Evolutionary conservation across 2,888 invertebrate species (phyloP).

Genomic region (Megalurothrips usitatus): DNA sequence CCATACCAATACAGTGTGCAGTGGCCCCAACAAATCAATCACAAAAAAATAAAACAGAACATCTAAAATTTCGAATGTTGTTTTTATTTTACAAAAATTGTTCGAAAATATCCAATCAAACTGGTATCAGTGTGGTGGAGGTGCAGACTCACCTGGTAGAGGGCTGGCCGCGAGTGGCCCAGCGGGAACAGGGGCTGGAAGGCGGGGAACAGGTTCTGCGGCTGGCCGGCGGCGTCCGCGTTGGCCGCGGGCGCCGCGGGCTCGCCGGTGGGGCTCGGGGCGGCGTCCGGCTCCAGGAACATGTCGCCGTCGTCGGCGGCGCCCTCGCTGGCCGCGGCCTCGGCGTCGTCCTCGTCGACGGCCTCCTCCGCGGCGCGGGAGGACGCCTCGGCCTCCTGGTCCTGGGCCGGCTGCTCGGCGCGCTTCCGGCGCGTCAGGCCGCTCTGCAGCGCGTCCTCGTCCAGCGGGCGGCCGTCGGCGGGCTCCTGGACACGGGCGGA

Average conservation of each 20-base stretch:
- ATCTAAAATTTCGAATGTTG: too few relatives aligned
- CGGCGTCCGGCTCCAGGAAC: conserved; percentile 24
- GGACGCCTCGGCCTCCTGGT: conserved; percentile 3
- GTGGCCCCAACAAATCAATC: too few relatives aligned
- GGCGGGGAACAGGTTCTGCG: conserved; percentile 63
- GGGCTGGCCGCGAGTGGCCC: conserved; percentile 58
- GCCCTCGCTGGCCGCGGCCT: neutral
- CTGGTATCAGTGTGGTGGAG: too few relatives aligned
- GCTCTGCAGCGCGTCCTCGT: conserved; percentile 9
- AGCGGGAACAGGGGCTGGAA: conserved; percentile 64
- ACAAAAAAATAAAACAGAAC: too few relatives aligned
- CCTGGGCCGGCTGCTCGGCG: neutral
- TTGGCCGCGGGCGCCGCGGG: neutral
- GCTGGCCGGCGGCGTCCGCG: conserved; percentile 33
- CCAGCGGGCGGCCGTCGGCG: neutral
- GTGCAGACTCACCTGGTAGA: conserved; percentile 49
- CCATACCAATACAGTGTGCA: too few relatives aligned
- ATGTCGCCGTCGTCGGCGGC: conserved; percentile 8
- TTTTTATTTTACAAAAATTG: too few relatives aligned
- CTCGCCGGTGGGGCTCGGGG: neutral
- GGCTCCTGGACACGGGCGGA: neutral
- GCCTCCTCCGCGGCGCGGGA: neutral
- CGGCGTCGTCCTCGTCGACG: neutral
- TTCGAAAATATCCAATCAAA: too few relatives aligned
- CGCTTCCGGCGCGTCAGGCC: conserved; percentile 6